phyloP scores from a whole-genome alignment of 2,888 invertebrate species.

The Incurvaria masculella region DNA sequence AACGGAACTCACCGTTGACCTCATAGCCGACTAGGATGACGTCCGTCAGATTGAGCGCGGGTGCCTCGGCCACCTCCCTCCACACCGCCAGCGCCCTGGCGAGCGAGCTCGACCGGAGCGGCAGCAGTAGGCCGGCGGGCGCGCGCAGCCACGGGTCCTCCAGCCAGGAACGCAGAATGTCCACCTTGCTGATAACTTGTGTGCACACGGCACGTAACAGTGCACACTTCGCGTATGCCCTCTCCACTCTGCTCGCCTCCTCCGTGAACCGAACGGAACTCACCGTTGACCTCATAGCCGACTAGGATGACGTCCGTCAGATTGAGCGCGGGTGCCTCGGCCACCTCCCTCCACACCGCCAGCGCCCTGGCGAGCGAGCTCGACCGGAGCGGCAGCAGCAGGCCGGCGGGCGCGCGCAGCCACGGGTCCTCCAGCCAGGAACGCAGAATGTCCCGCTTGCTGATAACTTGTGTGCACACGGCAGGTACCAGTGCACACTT shows the following conservation, averaged over 20 bases:
- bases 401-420: constrained; percentile 40
- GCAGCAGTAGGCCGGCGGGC: constrained; percentile 44
- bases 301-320: constrained; percentile 40
- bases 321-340: constrained; percentile 29
- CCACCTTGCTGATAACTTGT: constrained; percentile 28
- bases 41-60: constrained; percentile 33
- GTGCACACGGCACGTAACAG: too few relatives aligned
- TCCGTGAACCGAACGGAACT: too few relatives aligned
- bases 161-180: constrained; percentile 37
- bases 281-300: constrained; percentile 47
- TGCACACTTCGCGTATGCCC: too few relatives aligned
- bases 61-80: constrained; percentile 34
- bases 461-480: too few relatives aligned
- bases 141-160: constrained; percentile 46
- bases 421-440: constrained; percentile 46
- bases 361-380: constrained; percentile 35
- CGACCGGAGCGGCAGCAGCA: constrained; percentile 43
- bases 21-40: constrained; percentile 47
- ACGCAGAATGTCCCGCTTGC: constrained; percentile 31
- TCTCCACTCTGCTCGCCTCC: too few relatives aligned
- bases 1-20: constrained; percentile 40
- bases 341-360: constrained; percentile 43
- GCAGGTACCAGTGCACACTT: too few relatives aligned
- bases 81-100: constrained; percentile 40
- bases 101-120: constrained; percentile 36